These are phyloP conservation scores for Paramormyrops kingsleyae DNA, from an alignment of 2,113 vertebrate species.

Conservation along the genomic window DNA sequence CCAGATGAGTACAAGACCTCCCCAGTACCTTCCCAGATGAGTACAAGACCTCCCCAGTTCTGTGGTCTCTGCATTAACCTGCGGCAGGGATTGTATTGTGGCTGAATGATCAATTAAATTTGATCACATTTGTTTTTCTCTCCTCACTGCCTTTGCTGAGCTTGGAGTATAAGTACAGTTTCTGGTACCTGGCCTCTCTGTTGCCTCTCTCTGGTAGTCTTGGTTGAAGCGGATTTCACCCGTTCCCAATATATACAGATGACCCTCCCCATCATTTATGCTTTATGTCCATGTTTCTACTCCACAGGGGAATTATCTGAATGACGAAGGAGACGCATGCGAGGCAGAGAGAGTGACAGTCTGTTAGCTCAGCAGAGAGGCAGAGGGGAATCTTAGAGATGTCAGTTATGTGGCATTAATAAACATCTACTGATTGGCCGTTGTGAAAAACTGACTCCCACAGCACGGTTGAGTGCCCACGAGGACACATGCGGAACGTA, in stretches of 20 bases:
- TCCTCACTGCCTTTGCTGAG: neutral
- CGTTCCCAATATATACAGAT: neutral
- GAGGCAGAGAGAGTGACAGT: neutral
- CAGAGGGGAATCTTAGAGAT: constrained; percentile 14
- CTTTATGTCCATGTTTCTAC: neutral
- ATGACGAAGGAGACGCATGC: neutral
- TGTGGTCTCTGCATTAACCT: neutral
- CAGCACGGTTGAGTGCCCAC: constrained; percentile 5
- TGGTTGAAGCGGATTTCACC: neutral
- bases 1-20: neutral
- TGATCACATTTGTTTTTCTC: neutral
- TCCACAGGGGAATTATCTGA: neutral
- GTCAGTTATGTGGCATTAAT: constrained; percentile 38
- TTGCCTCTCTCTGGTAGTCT: neutral
- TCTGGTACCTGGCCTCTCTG: neutral
- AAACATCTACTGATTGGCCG: constrained; percentile 25
- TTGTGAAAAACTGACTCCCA: constrained; percentile 21
- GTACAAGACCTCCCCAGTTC: neutral
- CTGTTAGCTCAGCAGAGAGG: neutral
- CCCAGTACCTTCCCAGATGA: neutral
- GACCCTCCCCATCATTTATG: neutral
- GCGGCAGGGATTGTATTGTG: neutral
- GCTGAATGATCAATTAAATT: neutral
- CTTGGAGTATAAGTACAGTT: neutral
- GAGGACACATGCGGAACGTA: neutral